Conservation (phyloP, 92 coral and sea anemone species). For the Epizoanthus rinbou region DNA sequence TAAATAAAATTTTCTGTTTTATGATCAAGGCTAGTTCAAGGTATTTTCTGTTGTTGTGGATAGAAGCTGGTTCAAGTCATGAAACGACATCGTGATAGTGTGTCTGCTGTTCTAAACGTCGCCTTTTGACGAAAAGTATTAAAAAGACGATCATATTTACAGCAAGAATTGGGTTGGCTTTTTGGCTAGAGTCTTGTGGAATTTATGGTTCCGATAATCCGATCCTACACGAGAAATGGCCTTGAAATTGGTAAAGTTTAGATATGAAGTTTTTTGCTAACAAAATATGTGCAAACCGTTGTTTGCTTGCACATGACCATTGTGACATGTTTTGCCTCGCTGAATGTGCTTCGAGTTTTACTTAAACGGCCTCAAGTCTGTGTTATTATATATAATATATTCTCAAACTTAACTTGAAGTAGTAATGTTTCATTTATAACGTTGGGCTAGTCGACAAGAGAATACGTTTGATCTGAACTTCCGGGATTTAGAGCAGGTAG, state of each 20-base stretch:
- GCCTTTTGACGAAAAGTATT: background rate
- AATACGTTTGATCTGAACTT: background rate
- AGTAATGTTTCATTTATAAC: background rate
- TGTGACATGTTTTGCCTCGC: background rate
- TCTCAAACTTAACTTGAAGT: background rate
- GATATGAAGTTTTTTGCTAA: background rate
- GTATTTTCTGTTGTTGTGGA: background rate
- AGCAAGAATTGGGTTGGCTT: background rate
- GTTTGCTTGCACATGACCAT: background rate
- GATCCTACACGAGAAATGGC: background rate
- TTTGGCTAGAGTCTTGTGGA: background rate
- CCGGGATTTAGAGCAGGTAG: background rate
- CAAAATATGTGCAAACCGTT: background rate
- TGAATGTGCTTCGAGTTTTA: background rate
- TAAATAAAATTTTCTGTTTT: slow-evolving; percentile 3
- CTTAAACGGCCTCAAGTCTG: background rate
- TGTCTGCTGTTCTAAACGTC: background rate
- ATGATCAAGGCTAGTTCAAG: background rate
- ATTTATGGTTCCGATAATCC: slow-evolving; percentile 1
- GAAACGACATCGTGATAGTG: background rate
- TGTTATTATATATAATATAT: background rate
- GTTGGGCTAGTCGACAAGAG: background rate
- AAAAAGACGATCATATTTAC: background rate
- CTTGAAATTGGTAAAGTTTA: background rate
- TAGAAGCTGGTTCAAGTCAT: background rate